A percentile compares a stretch with the other conserved stretches of the same genome.
Conservation (phyloP, 2,797 vertebrate species). For the Sebastes umbrosus region DNA sequence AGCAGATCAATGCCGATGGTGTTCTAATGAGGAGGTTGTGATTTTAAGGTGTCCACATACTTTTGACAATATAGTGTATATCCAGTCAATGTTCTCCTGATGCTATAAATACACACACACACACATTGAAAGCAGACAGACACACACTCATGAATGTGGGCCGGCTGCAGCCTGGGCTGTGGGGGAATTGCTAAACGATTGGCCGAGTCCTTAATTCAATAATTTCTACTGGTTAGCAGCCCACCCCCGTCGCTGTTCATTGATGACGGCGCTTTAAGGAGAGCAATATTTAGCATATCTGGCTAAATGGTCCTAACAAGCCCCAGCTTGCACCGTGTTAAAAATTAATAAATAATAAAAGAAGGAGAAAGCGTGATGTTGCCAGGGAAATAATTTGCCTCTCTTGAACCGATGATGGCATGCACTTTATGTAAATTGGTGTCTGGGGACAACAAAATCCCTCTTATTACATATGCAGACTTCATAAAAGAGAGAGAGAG, state of each 20-base stretch:
- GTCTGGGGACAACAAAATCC: conserved; percentile 98
- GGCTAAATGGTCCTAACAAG: conserved; percentile 96
- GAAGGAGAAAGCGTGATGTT: conserved; percentile 91
- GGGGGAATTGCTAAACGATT: conserved; percentile 90
- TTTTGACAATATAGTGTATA: background rate
- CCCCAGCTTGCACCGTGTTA: conserved; percentile 88
- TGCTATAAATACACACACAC: background rate
- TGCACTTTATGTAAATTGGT: conserved; percentile 99
- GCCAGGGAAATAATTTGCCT: conserved; percentile 98
- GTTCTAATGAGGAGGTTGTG: background rate
- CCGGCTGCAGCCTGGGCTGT: conserved; percentile 8
- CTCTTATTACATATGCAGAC: conserved; percentile 98
- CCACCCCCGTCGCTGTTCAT: conserved; percentile 75
- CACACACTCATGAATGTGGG: background rate
- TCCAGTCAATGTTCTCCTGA: background rate
- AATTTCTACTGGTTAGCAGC: conserved; percentile 67
- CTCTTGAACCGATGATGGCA: conserved; percentile 98
- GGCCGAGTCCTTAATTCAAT: conserved; percentile 88
- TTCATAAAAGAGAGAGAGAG: conserved; percentile 85
- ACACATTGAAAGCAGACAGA: too few relatives aligned
- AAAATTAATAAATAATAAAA: conserved; percentile 88
- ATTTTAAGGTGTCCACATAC: background rate
- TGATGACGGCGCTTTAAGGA: conserved; percentile 91
- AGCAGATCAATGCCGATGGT: background rate
- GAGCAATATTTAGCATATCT: conserved; percentile 95